Evolutionary conservation across 2,113 vertebrate genomes (phyloP), one percentile per base, ranked within the genome.

Genomic region (Papio anubis): DNA sequence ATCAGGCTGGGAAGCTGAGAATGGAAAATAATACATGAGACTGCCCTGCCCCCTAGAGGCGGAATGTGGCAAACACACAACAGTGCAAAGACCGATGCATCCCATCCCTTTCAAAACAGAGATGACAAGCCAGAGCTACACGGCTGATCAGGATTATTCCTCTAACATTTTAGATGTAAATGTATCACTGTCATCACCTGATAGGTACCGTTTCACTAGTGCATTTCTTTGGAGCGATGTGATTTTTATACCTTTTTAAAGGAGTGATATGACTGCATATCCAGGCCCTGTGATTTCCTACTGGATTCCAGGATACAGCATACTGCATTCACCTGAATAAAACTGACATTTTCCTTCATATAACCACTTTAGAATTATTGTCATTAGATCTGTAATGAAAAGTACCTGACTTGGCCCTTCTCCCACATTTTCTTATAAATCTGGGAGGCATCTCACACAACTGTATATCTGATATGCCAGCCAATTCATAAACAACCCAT

Each of bases 11-110:
- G 93, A 97, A 90, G n/a, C 93, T 45, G 27, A 93, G 43, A 16
- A 86, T 84, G 84, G 66, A 70, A 96, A 92, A 80, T 85, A 94
- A 61, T 96, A 72, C 83, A n/a, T 95, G 93, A 90, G 55, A 35
- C 87, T 97, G 81, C 92, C 87, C 96, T 97, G 97, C 96, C 97
- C 95, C 90, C 97, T 98, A 97, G 97, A 96, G 97, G 97, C 73
- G 11, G 85, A 96, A 8, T 5, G 1, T 82, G 90, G 93, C 80
- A 96, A 95, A 76, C 66, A 81, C 95, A 79, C 87, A 88, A 55
- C 78, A 68, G 2, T 8, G 23, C 14, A 52, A n/a, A 79, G 75
- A 95, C 52, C 0, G 4, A 55, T 5, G 14, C 79, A 70, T 84
- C 70, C 35, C 27, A 70, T 86, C 61, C 38, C 83, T 90, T 94